These are phyloP conservation scores for Muscicapa comitata DNA, from an alignment of 2,797 vertebrate genomes.

Conservation along the genomic window DNA sequence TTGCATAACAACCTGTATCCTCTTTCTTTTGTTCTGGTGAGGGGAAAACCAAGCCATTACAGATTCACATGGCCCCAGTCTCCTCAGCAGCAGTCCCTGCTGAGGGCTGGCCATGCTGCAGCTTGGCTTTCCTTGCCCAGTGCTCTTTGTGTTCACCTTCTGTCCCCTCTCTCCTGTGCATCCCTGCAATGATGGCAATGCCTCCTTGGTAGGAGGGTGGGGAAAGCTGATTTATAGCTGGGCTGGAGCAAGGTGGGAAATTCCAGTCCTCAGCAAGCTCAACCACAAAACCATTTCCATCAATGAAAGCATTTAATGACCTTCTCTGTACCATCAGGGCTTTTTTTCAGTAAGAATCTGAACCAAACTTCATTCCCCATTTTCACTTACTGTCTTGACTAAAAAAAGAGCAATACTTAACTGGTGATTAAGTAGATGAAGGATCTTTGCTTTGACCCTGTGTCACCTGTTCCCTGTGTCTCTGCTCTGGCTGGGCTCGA, in stretches of 20 bases:
- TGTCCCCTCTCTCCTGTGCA: accelerated
- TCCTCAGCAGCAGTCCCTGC: neutral
- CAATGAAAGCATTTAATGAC: neutral
- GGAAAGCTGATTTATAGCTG: neutral
- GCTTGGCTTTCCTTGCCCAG: neutral
- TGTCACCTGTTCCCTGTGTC: neutral
- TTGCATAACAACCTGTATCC: neutral
- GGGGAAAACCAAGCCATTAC: neutral
- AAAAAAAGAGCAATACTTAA: neutral
- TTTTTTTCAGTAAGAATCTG: neutral
- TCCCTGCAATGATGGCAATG: neutral
- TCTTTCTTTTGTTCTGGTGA: neutral
- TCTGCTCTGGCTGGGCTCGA: neutral
- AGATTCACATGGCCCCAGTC: neutral
- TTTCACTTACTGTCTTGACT: neutral
- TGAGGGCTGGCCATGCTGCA: neutral
- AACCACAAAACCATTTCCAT: neutral
- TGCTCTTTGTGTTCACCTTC: accelerated
- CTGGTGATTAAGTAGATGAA: neutral
- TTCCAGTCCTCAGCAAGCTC: neutral
- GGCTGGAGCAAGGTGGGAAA: neutral
- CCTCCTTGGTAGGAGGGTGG: neutral
- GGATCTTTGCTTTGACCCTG: neutral
- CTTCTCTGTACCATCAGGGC: neutral
- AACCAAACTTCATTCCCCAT: neutral